A percentile compares a stretch with the other conserved stretches of the same genome.
Evolutionary conservation across 2,113 vertebrate genomes (phyloP).

Genomic region (Columbina picui): DNA sequence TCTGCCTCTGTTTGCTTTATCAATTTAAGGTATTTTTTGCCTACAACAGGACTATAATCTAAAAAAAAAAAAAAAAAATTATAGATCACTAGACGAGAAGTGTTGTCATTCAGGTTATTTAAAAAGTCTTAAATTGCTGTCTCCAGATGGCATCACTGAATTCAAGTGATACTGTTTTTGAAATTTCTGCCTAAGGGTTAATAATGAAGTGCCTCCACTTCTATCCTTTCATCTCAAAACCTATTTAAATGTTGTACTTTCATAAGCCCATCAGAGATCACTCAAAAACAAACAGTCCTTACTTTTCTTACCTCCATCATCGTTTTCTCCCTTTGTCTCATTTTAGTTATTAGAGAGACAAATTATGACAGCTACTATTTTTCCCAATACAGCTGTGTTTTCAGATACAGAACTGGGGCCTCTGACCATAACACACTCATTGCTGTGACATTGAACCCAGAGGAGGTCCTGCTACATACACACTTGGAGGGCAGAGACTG

Average conservation of each 20-base stretch:
- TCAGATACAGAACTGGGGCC: not conserved
- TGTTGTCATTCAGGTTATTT: not conserved
- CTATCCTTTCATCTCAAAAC: not conserved
- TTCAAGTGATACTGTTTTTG: not conserved
- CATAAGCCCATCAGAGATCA: not conserved
- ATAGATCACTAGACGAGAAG: not conserved
- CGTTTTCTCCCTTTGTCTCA: not conserved
- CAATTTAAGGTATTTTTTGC: not conserved
- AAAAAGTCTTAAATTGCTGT: not conserved
- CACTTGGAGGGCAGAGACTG: not conserved
- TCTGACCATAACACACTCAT: not conserved
- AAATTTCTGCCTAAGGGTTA: not conserved
- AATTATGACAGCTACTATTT: not conserved
- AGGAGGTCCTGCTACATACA: not conserved
- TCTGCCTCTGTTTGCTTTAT: not conserved
- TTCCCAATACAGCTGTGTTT: not conserved
- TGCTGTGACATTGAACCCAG: not conserved
- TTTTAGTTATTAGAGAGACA: not conserved
- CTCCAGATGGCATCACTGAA: not conserved
- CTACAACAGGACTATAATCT: not conserved
- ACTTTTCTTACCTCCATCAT: not conserved
- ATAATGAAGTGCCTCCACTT: not conserved
- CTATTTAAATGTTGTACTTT: not conserved
- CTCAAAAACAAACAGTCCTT: not conserved
- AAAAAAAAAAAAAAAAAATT: not conserved